phyloP scores from a whole-genome alignment of 2,888 invertebrate genomes.

The Aethes cnicana region DNA sequence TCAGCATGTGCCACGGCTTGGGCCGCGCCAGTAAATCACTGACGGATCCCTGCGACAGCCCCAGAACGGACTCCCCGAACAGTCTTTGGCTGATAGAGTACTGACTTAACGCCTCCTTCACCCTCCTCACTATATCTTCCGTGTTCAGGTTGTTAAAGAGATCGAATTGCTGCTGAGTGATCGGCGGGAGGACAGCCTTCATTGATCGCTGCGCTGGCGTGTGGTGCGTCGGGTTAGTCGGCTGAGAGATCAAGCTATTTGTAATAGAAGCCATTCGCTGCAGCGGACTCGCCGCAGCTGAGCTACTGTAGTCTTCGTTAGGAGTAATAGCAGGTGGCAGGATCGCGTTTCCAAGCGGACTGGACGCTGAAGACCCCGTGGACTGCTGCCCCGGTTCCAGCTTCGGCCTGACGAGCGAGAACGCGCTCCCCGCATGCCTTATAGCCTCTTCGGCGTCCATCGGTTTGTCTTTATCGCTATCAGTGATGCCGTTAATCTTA shows the following conservation, averaged over 20 bases:
- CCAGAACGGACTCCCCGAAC: constrained; percentile 99
- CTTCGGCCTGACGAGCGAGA: constrained; percentile 93
- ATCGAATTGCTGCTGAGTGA: constrained; percentile 99
- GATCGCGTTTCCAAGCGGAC: constrained; percentile 92
- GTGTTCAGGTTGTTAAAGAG: constrained; percentile 98
- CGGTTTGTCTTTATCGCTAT: constrained; percentile 85
- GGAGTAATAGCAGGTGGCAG: constrained; percentile 92
- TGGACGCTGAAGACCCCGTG: constrained; percentile 90
- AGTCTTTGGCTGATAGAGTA: constrained; percentile 98
- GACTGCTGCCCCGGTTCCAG: constrained; percentile 89
- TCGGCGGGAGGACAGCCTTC: constrained; percentile 97
- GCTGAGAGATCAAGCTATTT: constrained; percentile 96
- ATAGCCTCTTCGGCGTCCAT: constrained; percentile 86
- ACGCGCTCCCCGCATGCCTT: constrained; percentile 91
- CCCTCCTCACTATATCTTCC: constrained; percentile 98
- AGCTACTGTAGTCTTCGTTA: constrained; percentile 89
- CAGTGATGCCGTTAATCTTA: constrained; percentile 85
- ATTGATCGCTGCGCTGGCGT: constrained; percentile 92
- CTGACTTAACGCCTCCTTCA: constrained; percentile 96
- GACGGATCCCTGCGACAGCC: constrained; percentile 97
- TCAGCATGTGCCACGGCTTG: constrained; percentile 99
- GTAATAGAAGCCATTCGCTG: constrained; percentile 99
- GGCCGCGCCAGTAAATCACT: constrained; percentile 98
- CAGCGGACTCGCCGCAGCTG: constrained; percentile 94
- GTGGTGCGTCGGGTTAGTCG: constrained; percentile 92